Conservation (phyloP, 2,113 vertebrate genomes). For the Polypterus senegalus region DNA sequence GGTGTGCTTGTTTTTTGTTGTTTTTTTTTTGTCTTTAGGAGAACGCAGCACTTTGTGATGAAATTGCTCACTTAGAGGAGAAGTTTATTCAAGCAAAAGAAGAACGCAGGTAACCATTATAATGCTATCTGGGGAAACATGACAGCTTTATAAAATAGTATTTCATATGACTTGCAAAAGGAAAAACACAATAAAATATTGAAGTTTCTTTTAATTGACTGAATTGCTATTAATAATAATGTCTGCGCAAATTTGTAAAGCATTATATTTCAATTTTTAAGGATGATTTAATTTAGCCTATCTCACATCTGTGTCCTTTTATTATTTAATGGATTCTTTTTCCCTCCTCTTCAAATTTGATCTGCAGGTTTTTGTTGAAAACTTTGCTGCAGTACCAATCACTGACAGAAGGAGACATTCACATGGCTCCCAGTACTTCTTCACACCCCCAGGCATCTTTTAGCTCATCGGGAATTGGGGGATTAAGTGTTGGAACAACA, state of each 20-base stretch:
- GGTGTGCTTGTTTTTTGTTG: too few species aligned
- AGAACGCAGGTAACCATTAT: conserved; percentile 60
- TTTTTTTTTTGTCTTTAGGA: conserved; percentile 43
- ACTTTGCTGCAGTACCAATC: conserved; percentile 72
- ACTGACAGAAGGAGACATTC: conserved; percentile 55
- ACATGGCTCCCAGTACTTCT: conserved; percentile 32
- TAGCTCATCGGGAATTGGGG: conserved; percentile 25
- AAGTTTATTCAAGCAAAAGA: conserved; percentile 75
- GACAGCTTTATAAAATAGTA: background rate
- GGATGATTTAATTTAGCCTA: too few species aligned
- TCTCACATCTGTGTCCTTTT: too few species aligned
- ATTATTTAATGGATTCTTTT: too few species aligned
- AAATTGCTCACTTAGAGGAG: conserved; percentile 74
- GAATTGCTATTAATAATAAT: background rate
- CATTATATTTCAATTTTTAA: background rate
- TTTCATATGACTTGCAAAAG: too few species aligned
- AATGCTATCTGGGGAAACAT: background rate
- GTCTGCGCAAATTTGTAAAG: background rate
- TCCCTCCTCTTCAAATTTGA: background rate
- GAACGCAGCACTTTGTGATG: conserved; percentile 79
- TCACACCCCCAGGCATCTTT: conserved; percentile 26
- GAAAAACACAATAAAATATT: background rate
- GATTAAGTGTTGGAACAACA: conserved; percentile 23
- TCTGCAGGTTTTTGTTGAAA: conserved; percentile 63
- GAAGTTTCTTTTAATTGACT: background rate